Base-by-base conservation (phyloP, 1,140 invertebrate species). In the Drepana arcuata region DNA sequence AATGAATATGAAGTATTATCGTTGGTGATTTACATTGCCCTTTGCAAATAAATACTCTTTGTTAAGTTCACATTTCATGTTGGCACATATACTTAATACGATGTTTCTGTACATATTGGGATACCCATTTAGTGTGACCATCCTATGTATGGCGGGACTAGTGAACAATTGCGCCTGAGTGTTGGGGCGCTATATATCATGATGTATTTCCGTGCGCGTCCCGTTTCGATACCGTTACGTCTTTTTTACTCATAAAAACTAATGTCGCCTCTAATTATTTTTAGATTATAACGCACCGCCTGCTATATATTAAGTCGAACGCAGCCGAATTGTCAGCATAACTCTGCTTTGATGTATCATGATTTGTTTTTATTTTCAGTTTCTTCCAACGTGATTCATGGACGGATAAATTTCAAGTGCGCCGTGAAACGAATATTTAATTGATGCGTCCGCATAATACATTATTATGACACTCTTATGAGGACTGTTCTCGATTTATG, bases 221-320 rank as follows among this genome's bases (percentile, higher is more conserved):
- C 50, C 55, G 48, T 33, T 52, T 42, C 51, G 48, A 52, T 55
- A 66, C 70, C 60, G 47, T 51, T 58, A 58, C 60, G 51, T 73
- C 69, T 80, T 81, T 80, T 81, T 78, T 80, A 78, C 60, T 61
- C 67, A 69, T 72, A 81, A 81, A 81, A 78, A 81, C 73, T 69
- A 77, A 78, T 77, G 72, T 71, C 77, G 54, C 58, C 63, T 70
- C 68, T 81, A 78, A 81, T 81, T 81, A 81, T 81, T 81, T 81
- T 78, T 81, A 78, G 77, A 81, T 77, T 71, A 73, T 63, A 79
- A 74, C 72, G 70, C 56, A 68, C 71, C 73, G 75, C 60, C 58
- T 57, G 71, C 66, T 63, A 74, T 80, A 80, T 78, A 74, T 78
- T 75, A 75, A 67, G 70, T 56, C 59, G 62, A 57, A 59, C 60